Conservation (phyloP, 2,797 vertebrate genomes). For the Psittacula echo region DNA sequence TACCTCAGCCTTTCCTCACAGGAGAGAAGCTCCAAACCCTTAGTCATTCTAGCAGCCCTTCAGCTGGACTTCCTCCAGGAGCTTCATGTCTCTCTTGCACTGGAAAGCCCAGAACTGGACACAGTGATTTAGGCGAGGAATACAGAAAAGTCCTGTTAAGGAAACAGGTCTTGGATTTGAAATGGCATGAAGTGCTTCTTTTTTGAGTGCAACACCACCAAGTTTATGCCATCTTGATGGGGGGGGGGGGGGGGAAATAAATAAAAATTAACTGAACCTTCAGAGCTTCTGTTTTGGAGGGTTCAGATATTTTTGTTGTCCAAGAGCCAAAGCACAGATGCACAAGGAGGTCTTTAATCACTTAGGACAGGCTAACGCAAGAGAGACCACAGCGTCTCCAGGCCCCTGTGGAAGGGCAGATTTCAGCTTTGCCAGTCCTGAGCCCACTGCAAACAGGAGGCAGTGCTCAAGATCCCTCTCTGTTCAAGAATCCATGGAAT, state of each 20-base stretch:
- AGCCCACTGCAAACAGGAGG: neutral
- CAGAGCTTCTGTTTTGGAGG: conserved; percentile 4
- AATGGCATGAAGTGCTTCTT: neutral
- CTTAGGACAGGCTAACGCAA: neutral
- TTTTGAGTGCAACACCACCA: neutral
- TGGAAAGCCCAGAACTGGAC: neutral
- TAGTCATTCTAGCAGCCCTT: neutral
- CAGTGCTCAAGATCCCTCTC: neutral
- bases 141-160: neutral
- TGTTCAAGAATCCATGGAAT: conserved; percentile 22
- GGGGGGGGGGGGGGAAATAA: too few relatives aligned
- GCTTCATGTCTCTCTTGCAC: neutral
- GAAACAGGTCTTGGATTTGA: neutral
- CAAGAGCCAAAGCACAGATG: neutral
- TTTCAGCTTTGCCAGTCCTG: neutral
- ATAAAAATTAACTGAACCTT: neutral
- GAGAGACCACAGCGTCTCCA: neutral
- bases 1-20: neutral
- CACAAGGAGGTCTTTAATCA: neutral
- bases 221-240: neutral
- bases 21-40: neutral
- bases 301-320: neutral
- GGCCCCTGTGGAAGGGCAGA: neutral
- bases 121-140: neutral
- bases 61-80: neutral